Base-by-base conservation (phyloP, 2,797 vertebrate genomes). In the Chrysocyon brachyurus region DNA sequence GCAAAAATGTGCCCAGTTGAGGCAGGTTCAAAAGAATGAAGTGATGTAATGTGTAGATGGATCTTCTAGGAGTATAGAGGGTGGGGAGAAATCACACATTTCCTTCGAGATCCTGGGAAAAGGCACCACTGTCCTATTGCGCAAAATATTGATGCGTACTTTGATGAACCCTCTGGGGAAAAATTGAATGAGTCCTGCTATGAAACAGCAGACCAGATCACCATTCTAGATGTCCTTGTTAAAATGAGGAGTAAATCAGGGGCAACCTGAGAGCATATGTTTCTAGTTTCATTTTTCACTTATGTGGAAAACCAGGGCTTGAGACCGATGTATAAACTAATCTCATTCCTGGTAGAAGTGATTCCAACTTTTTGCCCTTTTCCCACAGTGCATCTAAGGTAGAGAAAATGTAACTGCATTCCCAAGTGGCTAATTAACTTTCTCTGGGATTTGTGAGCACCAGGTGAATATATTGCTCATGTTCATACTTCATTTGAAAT, bases 371-470 rank as follows among this genome's bases (percentile, higher is more conserved):
- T 94, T 96, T 98, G 79, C 68, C 82, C 52, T 90, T 89, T 98
- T 86, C 61, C 75, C 79, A 59, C 40, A 87, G 61, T 83, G n/a
- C 36, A 75, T 91, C 89, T 59, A 90, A 36, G 72, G n/a, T 54
- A 87, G 79, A 81, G 91, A 97, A 98, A 97, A 97, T 97, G 78
- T 77, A 96, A 97, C 64, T 72, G 64, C 63, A 61, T 96, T 83
- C 64, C 90, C 79, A 88, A 82, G 96, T 97, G 96, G 87, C 95
- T 96, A 94, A 95, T 96, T 98, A 97, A 91, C 33, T 97, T 94
- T 97, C 91, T 95, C 31, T 56, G 46, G 93, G 82, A 93, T 96
- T 95, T 97, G 96, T 12, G 6, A 88, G 52, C 17, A 75, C 54
- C 97, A 89, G 57, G 84, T 98, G 79, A 94, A 91, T 96, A 95